Percentiles rank a stretch among this genome's conserved stretches.
Evolutionary conservation across 2,888 invertebrate species (phyloP).

Genomic region (Zaprionus lineosus): DNA sequence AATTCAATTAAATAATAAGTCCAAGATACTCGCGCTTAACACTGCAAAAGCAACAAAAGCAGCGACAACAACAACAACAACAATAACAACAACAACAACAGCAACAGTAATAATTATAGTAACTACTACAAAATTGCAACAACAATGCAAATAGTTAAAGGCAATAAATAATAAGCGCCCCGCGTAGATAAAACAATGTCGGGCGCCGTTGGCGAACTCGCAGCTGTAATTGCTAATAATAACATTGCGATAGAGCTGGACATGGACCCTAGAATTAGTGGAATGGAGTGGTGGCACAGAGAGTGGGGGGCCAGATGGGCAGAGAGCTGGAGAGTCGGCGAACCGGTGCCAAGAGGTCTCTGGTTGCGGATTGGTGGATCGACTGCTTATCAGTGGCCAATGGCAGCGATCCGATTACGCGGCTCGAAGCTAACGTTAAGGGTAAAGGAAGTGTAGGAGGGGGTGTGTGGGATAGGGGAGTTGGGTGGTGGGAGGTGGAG

Average conservation of each 20-base stretch:
- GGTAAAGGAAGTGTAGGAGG: too few species aligned
- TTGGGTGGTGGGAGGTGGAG: neutral
- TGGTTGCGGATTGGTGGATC: slow-evolving; percentile 27
- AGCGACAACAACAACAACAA: slow-evolving; percentile 21
- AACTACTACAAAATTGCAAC: too few species aligned
- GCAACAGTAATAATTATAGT: slow-evolving; percentile 8
- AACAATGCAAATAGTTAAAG: slow-evolving; percentile 15
- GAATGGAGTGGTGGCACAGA: neutral
- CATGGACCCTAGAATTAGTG: neutral
- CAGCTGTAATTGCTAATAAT: slow-evolving; percentile 67
- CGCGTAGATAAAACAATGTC: slow-evolving; percentile 28
- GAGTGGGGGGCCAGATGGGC: too few species aligned
- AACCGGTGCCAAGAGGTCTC: too few species aligned
- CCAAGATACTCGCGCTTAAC: slow-evolving; percentile 45
- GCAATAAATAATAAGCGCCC: slow-evolving; percentile 52
- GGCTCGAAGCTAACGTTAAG: neutral
- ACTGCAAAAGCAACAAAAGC: slow-evolving; percentile 7
- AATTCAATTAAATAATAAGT: slow-evolving; percentile 70
- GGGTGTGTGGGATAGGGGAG: neutral
- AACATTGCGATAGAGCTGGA: slow-evolving; percentile 36
- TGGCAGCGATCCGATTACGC: slow-evolving; percentile 13
- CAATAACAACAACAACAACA: slow-evolving; percentile 15
- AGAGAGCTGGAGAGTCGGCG: too few species aligned
- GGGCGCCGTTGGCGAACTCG: slow-evolving; percentile 28
- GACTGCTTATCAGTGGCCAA: slow-evolving; percentile 52